Evolutionary conservation across 2,113 vertebrate species (phyloP), one percentile per base, ranked within the genome.

Genomic region (Aegotheles bennettii): DNA sequence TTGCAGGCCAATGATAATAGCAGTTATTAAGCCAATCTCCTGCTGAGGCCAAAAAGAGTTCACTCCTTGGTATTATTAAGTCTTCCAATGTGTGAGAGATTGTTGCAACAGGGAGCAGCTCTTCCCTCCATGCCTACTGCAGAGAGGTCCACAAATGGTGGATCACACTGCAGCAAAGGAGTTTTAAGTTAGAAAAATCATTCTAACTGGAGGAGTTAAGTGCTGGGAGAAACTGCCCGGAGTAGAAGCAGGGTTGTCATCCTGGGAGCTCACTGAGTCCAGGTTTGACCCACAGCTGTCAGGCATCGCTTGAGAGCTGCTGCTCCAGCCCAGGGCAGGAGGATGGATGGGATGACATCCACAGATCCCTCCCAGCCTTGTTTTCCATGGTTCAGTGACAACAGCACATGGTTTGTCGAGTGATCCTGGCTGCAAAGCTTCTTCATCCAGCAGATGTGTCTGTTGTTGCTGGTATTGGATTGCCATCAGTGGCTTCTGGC

Each of bases 211-310:
- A 43, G 31, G 48, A 31, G 16, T 19, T n/a, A 17, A 87, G 13
- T 24, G 3, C 64, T 17, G 15, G 11, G 42, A 50, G 26, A 81
- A 87, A 35, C 9, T 42, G 12, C 48, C 31, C 19, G 56, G 15
- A 12, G 6, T 28, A 0, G 0, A 15, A 18, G 7, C 1, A 3
- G 38, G 68, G 20, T 38, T 0, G 0, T n/a, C 38, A 20, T 8
- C 11, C 54, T 64, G 54, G 63, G 33, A 78, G 16, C 31, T 54
- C 0, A 1, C 29, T 29, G 17, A 56, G 70, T 29, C 8, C 60
- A 47, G 10, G 20, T n/a, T 56, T 36, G 47, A 51, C 19, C 8
- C 63, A 50, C 21, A 21, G 60, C 54, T 68, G 25, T n/a, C 50
- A 26, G 67, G 43, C n/a, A 26, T 35, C 9, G 7, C 63, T 17